Evolutionary conservation across 1,140 invertebrate genomes (phyloP).

Genomic region (Asobara japonica): DNA sequence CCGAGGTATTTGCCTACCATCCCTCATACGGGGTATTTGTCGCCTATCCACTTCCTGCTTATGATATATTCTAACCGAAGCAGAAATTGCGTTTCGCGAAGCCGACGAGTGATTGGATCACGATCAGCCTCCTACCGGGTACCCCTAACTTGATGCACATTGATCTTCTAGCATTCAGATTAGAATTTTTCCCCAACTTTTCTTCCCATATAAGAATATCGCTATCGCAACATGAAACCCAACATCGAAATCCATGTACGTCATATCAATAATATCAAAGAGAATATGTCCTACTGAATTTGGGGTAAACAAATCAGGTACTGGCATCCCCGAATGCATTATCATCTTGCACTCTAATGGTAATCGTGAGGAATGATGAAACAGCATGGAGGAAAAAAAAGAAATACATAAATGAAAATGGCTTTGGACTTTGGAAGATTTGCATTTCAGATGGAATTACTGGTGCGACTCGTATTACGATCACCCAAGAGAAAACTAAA

Average conservation of each 20-base stretch:
- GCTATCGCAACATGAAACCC: no score
- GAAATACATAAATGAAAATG: background rate
- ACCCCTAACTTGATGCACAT: no score
- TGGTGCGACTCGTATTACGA: slow-evolving; percentile 48
- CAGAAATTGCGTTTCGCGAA: no score
- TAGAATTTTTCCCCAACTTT: no score
- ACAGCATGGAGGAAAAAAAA: background rate
- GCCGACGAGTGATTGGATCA: no score
- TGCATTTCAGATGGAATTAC: slow-evolving; percentile 43
- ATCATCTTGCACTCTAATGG: background rate
- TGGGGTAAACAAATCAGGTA: background rate
- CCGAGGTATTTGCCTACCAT: no score
- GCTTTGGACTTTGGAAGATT: slow-evolving; percentile 45
- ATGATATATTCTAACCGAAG: no score
- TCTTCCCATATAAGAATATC: no score
- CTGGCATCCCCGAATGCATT: background rate
- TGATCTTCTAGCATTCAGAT: no score
- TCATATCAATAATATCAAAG: background rate
- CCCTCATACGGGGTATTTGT: no score
- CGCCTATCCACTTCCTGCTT: no score
- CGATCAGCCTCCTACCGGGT: no score
- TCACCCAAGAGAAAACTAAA: slow-evolving; percentile 24
- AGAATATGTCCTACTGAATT: background rate
- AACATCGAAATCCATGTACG: background rate
- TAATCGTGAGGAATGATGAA: background rate